Base-by-base conservation (phyloP, 2,797 vertebrate species). In the Halcyon leucocephala region DNA sequence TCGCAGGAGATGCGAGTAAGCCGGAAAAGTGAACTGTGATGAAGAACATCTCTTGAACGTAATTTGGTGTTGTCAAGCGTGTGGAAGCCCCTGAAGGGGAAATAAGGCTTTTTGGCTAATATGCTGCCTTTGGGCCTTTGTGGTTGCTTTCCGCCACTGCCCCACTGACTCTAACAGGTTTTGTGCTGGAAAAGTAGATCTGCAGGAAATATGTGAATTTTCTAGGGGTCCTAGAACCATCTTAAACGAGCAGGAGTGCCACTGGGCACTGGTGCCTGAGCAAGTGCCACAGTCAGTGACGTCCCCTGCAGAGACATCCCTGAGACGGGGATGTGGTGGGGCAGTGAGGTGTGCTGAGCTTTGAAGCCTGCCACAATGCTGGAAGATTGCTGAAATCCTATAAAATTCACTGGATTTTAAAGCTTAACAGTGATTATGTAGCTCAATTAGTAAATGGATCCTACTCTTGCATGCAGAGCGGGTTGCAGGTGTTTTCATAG, bases 381-480 rank as follows among this genome's bases (percentile, higher is more conserved):
- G 48, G 7, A 18, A 61, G 48, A 31, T 54, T 77, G 70, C 57
- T 22, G 65, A 60, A 81, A 65, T 65, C 60, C 19, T 51, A 33
- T 71, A 42, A 76, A 85, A 84, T 19, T 66, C 13, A 22, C 49
- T 51, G 39, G 49, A 42, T 77, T 87, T 82, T 78, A 69, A 26
- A 42, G 33, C 39, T 9, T 35, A 55, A 10, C 14, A 9, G 71
- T 77, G 58, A 52, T 80, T 42, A 17, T 22, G 1, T 39, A 57
- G 84, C 72, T 79, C 39, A 39, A 1, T 54, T 33, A 48, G 49
- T 58, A 37, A 67, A 55, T 35, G 71, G 41, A 41, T 60, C 61
- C 0, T 0, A 6, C n/a, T 60, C 79, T 55, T 5, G 25, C 14
- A 52, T 41, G 22, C 0, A 0, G 35, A 1, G 1, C 3, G 3